Evolutionary conservation across 2,113 vertebrate species (phyloP).

Genomic region (Deroptyus accipitrinus): DNA sequence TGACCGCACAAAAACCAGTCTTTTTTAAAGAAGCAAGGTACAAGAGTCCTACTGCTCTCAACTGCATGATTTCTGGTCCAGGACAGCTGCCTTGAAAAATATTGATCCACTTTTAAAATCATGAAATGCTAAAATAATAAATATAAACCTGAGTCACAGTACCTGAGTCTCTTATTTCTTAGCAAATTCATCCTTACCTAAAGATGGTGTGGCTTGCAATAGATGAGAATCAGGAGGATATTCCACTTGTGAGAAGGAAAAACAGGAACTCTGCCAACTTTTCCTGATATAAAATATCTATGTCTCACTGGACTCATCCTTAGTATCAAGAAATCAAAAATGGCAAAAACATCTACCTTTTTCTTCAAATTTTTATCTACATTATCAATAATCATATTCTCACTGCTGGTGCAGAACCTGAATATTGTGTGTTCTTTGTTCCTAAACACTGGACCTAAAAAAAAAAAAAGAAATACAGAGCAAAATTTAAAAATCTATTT

Average conservation of each 20-base stretch:
- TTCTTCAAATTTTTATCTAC: neutral
- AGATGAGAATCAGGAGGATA: neutral
- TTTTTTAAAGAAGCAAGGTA: neutral
- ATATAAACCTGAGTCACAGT: neutral
- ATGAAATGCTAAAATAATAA: neutral
- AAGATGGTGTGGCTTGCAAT: neutral
- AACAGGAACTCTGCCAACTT: neutral
- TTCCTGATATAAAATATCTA: neutral
- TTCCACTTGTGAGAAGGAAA: neutral
- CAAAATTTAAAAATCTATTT: neutral
- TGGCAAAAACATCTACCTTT: neutral
- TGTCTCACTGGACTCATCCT: neutral
- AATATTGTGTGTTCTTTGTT: neutral
- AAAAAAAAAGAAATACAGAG: neutral
- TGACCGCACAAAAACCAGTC: neutral
- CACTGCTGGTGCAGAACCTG: neutral
- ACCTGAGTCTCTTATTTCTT: neutral
- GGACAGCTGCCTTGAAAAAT: neutral
- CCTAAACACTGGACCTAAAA: neutral
- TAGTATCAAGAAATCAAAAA: neutral
- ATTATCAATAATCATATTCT: neutral
- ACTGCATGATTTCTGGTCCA: neutral
- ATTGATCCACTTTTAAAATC: neutral
- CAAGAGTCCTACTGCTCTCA: neutral
- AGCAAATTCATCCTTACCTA: neutral